Evolutionary conservation across 2,113 vertebrate species (phyloP), one percentile per base, ranked within the genome.

Genomic region (Corvus hawaiiensis): DNA sequence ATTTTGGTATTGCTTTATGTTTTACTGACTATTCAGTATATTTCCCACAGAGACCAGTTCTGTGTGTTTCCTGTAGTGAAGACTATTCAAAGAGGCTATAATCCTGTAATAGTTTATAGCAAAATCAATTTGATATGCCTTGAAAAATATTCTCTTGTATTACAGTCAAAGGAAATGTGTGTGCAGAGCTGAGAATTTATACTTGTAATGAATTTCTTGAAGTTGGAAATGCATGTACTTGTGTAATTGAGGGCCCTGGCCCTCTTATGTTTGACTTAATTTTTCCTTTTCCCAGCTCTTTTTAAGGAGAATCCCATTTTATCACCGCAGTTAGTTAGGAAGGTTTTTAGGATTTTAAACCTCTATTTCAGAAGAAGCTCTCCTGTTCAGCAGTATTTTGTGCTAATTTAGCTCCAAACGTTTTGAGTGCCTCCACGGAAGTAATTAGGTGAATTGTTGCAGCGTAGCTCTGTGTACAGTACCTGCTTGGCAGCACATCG

Each of bases 101-200:
- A 94, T 95, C 61, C 86, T 46, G 5, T 92, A 95, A 88, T 51
- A 89, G 87, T 85, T 96, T 90, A 92, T 86, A 89, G 90, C 73
- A 93, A 94, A 97, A 97, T 90, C 90, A 77, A 89, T 91, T 81
- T 88, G 72, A 49, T 92, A 90, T 89, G 89, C 82, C 63, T 90
- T 81, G 82, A 79, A 90, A 95, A 96, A 80, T 81, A 84, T 68
- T 96, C 4, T 0, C 48, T 84, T 79, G 41, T 68, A 69, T 72
- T 74, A 18, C 63, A 80, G 87, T 94, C 58, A 84, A 69, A 90
- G 66, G 54, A 93, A 94, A 90, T 89, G 59, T 61, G 78, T 89
- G 66, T 74, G 61, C 73, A 80, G 88, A 87, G 73, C 56, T 82
- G 35, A 92, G 68, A 93, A 90, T 97, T 95, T 84, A 33, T 91